Percentiles rank a stretch among this genome's conserved stretches.
phyloP scores from a whole-genome alignment of 2,797 vertebrate genomes.

The Bradypus variegatus region DNA sequence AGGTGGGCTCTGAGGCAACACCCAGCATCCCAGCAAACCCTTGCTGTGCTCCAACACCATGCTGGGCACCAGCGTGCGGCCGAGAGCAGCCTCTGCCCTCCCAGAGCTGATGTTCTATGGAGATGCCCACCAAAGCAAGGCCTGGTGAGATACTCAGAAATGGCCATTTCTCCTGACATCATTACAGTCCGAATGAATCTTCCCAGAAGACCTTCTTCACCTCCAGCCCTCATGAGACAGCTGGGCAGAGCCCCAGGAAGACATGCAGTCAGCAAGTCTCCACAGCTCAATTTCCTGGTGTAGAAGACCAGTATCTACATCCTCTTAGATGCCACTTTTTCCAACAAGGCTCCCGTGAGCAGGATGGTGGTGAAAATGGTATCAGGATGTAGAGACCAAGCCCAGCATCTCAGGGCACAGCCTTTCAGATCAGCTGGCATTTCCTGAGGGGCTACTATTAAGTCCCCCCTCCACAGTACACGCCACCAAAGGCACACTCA shows the following conservation, averaged over 20 bases:
- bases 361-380: not conserved
- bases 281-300: not conserved
- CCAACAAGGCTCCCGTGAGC: not conserved
- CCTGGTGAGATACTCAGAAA: not conserved
- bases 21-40: not conserved
- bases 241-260: not conserved
- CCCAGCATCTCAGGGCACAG: not conserved
- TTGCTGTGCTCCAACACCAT: not conserved
- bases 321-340: too few species aligned
- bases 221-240: not conserved
- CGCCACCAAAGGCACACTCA: not conserved
- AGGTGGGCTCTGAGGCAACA: not conserved
- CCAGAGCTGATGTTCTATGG: not conserved
- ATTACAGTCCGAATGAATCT: not conserved
- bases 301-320: not conserved
- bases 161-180: not conserved
- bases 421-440: not conserved
- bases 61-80: not conserved
- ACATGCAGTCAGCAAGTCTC: not conserved
- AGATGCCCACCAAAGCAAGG: not conserved
- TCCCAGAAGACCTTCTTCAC: not conserved
- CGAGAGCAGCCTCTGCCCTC: not conserved
- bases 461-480: not conserved
- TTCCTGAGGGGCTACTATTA: not conserved
- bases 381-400: not conserved